Evolutionary conservation across 1,140 invertebrate genomes (phyloP), one percentile per base, ranked within the genome.

Genomic region (Rhyzopertha dominica): DNA sequence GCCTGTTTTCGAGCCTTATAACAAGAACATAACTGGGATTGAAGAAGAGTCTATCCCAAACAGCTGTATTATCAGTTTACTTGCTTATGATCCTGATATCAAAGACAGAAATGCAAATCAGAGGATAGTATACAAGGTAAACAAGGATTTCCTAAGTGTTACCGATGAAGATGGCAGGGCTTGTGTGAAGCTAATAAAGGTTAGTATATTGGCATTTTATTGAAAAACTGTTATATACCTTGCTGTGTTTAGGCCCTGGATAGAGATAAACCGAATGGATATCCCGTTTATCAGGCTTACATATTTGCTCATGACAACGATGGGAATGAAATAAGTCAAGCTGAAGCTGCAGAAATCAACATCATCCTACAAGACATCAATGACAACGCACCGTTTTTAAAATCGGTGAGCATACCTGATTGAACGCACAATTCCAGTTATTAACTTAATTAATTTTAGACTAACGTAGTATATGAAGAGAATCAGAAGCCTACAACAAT

Each of bases 41-140:
- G 67, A 77, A 32, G 86, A 90, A 64, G 83, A 86, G 61, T 70
- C 67, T 36, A 51, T 82, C 9, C 69, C 78, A 36, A 64, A 72
- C 41, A 75, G 77, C 34, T 85, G 83, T 59, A 78, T 85, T 58
- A 74, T 80, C 8, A 75, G 63, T 45, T 73, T 80, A 53, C 78
- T 73, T 69, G 89, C 88, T 2, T 89, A 85, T 61, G 89, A 92
- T 69, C 89, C 89, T 0, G 89, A 92, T 63, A 86, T 90, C 31
- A 78, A 77, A 54, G 77, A 90, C 61, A 73, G 80, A 31, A 77
- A 64, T 18, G 80, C 75, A 0, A 77, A 82, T 47, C 87, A 90
- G 61, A 78, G 83, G 48, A 90, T 92, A 47, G 75, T 79, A 0
- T 92, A 87, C 53, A 80, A 47, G 24, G 78, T 84, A 0, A 78